A percentile compares a stretch with the other conserved stretches of the same genome.
phyloP scores from a whole-genome alignment of 1,140 invertebrate genomes.

The Nasonia giraulti region DNA sequence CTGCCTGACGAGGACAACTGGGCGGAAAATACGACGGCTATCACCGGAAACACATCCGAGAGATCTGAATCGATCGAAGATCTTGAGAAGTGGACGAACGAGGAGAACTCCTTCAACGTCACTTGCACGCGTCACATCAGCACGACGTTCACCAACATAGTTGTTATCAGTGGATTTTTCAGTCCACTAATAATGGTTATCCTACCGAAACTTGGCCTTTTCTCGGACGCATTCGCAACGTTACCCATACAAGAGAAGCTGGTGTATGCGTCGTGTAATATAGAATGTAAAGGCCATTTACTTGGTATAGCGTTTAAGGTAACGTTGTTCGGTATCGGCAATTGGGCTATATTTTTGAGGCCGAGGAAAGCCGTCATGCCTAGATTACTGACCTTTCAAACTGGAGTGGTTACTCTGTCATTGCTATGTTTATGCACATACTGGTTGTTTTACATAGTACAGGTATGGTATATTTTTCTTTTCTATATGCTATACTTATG shows the following conservation, averaged over 20 bases:
- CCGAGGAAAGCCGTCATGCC: conserved; percentile 91
- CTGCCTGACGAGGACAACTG: conserved; percentile 97
- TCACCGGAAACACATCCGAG: conserved; percentile 97
- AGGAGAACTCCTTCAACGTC: conserved; percentile 83
- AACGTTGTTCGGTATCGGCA: conserved; percentile 90
- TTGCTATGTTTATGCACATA: conserved; percentile 95
- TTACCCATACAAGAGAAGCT: conserved; percentile 76
- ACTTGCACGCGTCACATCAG: conserved; percentile 87
- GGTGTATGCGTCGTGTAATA: conserved; percentile 82
- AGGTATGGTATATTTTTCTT: conserved; percentile 72
- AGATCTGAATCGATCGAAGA: conserved; percentile 95
- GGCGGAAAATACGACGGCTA: conserved; percentile 97
- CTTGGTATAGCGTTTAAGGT: conserved; percentile 94
- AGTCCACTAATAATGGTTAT: conserved; percentile 96
- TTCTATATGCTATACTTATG: conserved; percentile 5
- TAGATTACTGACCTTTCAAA: conserved; percentile 92
- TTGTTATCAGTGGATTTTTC: conserved; percentile 89
- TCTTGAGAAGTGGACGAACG: conserved; percentile 85
- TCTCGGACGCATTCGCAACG: conserved; percentile 76
- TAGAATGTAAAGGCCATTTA: conserved; percentile 92
- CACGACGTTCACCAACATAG: conserved; percentile 82
- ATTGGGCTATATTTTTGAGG: conserved; percentile 91
- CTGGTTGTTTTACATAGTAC: conserved; percentile 97
- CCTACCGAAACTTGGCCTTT: conserved; percentile 91
- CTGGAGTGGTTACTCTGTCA: conserved; percentile 90